phyloP scores from a whole-genome alignment of 2,888 invertebrate species.

The Cephus nigrinus region DNA sequence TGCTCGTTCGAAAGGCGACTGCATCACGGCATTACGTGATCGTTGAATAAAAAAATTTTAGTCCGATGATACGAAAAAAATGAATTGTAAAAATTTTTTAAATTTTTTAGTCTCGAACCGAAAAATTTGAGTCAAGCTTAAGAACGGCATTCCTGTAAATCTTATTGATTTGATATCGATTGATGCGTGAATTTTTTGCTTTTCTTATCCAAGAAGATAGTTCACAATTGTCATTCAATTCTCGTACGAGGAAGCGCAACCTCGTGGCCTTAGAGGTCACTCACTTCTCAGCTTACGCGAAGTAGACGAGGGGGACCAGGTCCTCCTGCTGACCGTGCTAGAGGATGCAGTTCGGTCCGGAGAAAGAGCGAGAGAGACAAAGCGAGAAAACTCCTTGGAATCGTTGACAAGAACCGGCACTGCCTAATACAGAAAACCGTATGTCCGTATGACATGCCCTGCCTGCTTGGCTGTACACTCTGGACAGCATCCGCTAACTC shows the following conservation, averaged over 20 bases:
- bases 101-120: neutral
- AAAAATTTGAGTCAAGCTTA: neutral
- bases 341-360: neutral
- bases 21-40: neutral
- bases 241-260: constrained; percentile 50
- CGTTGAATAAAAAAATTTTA: neutral
- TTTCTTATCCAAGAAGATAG: neutral
- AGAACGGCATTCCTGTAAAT: neutral
- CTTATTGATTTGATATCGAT: neutral
- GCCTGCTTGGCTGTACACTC: constrained; percentile 16
- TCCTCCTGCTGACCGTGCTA: constrained; percentile 7
- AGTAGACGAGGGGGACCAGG: neutral
- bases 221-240: constrained; percentile 41
- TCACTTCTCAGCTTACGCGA: constrained; percentile 45
- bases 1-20: neutral
- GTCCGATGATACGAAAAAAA: neutral
- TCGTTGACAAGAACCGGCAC: constrained; percentile 52
- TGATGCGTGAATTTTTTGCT: neutral
- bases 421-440: constrained; percentile 63
- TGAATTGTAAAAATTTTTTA: neutral
- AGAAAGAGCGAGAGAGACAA: constrained; percentile 5
- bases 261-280: constrained; percentile 51
- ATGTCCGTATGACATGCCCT: constrained; percentile 35
- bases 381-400: constrained; percentile 27
- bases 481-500: constrained; percentile 12